These are phyloP conservation scores for Epicampocera succincta DNA, from an alignment of 2,888 invertebrate species.

Conservation along the genomic window DNA sequence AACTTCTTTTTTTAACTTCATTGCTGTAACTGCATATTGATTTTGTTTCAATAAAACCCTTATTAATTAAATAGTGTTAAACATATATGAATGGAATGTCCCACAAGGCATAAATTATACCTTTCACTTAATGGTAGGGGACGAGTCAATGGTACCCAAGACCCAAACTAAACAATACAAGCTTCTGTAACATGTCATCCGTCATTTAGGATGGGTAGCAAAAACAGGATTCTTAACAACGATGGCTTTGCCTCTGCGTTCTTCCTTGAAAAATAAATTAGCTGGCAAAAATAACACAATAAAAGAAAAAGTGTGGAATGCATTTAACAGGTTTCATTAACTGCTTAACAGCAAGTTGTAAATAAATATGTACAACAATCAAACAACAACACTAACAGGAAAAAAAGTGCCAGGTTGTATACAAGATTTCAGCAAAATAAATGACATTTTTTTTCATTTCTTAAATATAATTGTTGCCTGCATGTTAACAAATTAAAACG, in stretches of 20 bases:
- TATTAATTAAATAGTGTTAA: constrained; percentile 34
- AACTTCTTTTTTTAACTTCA: too few relatives aligned
- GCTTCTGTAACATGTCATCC: constrained; percentile 41
- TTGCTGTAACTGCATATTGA: neutral
- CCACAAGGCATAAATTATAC: constrained; percentile 39
- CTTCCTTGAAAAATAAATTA: constrained; percentile 31
- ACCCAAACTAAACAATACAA: constrained; percentile 40
- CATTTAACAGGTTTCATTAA: constrained; percentile 61
- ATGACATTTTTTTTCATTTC: constrained; percentile 39
- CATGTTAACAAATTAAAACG: constrained; percentile 67
- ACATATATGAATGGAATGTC: constrained; percentile 33
- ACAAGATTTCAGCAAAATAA: constrained; percentile 55
- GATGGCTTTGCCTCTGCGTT: constrained; percentile 2
- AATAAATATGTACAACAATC: constrained; percentile 34
- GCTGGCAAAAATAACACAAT: constrained; percentile 12
- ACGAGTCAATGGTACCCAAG: neutral
- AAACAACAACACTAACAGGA: neutral
- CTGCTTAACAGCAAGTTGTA: constrained; percentile 50
- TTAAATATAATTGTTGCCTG: constrained; percentile 54
- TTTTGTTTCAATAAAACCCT: neutral
- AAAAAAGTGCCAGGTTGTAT: constrained; percentile 23
- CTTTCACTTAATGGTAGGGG: constrained; percentile 37
- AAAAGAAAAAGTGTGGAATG: constrained; percentile 29
- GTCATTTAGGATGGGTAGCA: constrained; percentile 44
- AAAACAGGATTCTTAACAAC: constrained; percentile 53